Percentiles rank a stretch among this genome's conserved stretches.
Evolutionary conservation across 2,113 vertebrate genomes (phyloP).

Genomic region (Myrmophylax atrothorax): DNA sequence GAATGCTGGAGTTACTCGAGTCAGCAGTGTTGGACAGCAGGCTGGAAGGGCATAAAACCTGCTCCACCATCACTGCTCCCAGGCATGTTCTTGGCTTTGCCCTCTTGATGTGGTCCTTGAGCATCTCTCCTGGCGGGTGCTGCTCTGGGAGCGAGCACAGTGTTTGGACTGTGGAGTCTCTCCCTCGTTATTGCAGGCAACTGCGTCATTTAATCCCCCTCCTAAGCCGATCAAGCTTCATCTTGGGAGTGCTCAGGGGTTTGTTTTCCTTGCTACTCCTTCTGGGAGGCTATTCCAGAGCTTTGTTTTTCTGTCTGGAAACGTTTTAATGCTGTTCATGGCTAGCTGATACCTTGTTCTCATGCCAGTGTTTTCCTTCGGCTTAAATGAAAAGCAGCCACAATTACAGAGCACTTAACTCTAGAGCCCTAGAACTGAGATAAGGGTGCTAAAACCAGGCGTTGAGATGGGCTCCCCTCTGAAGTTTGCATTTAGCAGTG

Average conservation of each 20-base stretch:
- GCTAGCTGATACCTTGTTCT: conserved; percentile 57
- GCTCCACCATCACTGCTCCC: not conserved
- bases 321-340: not conserved
- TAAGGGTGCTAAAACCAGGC: not conserved
- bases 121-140: conserved; percentile 27
- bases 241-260: not conserved
- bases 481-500: not conserved
- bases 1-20: not conserved
- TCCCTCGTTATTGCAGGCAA: conserved; percentile 7
- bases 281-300: conserved; percentile 38
- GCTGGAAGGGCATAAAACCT: not conserved
- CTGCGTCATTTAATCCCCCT: conserved; percentile 31
- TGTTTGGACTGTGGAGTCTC: not conserved
- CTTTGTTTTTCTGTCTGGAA: conserved; percentile 59
- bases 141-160: not conserved
- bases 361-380: conserved; percentile 50
- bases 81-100: not conserved
- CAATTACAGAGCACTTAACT: conserved; percentile 43
- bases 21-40: not conserved
- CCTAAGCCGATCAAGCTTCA: conserved; percentile 40
- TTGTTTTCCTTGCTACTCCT: conserved; percentile 59
- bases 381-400: conserved; percentile 29
- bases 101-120: not conserved
- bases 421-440: not conserved
- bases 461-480: not conserved